phyloP scores from a whole-genome alignment of 2,797 vertebrate genomes.

The Leucoraja ocellata region DNA sequence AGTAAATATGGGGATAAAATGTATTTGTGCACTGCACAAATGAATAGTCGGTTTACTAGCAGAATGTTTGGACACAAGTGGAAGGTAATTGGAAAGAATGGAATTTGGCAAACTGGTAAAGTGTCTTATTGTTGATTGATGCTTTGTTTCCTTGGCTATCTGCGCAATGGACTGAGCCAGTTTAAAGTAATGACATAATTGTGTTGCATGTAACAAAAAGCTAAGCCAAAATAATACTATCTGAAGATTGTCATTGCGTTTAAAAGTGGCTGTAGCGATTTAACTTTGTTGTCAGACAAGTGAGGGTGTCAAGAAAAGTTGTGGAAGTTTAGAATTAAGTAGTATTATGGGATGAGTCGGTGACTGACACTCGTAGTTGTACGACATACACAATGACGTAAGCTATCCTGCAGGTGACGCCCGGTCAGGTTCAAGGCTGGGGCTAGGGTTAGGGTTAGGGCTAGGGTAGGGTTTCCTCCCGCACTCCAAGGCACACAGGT shows the following conservation, averaged over 20 bases:
- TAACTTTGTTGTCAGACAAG: not conserved
- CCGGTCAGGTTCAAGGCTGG: too few relatives aligned
- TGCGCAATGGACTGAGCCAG: not conserved
- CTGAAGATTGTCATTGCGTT: not conserved
- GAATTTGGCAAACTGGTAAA: not conserved
- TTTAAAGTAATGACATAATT: not conserved
- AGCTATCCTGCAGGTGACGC: too few relatives aligned
- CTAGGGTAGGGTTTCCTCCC: too few relatives aligned
- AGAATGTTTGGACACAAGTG: not conserved
- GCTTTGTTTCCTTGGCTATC: not conserved
- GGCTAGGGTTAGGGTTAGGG: too few relatives aligned
- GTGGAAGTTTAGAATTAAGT: not conserved
- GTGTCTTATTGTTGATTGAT: not conserved
- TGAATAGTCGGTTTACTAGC: not conserved
- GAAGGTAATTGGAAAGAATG: not conserved
- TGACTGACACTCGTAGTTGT: too few relatives aligned
- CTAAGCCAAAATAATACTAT: not conserved
- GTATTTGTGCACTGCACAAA: not conserved
- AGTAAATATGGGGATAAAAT: not conserved
- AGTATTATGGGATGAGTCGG: not conserved
- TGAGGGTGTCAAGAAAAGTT: not conserved
- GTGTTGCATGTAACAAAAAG: not conserved
- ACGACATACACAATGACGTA: too few relatives aligned
- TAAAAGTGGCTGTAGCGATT: too few relatives aligned
- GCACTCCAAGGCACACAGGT: too few relatives aligned